Evolutionary conservation across 2,113 vertebrate species (phyloP).

Genomic region (Antigone vipio): DNA sequence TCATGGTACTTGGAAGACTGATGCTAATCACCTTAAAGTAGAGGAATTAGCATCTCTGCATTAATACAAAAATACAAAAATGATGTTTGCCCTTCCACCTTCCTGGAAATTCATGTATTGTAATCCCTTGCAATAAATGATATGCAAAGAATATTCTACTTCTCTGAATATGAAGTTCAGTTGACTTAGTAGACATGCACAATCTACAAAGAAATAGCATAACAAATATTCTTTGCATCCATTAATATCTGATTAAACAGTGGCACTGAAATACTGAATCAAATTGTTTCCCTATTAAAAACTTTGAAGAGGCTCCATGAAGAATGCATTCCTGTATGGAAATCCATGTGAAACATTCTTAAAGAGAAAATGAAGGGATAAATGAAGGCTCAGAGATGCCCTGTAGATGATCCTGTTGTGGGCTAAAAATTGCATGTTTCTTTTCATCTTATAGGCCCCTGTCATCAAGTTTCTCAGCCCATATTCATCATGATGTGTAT

Average conservation of each 20-base stretch:
- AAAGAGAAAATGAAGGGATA: neutral
- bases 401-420: neutral
- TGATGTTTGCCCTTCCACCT: neutral
- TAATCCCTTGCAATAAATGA: neutral
- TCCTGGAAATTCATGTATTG: neutral
- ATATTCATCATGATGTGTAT: neutral
- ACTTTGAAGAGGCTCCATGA: neutral
- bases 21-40: neutral
- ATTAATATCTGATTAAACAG: neutral
- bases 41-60: neutral
- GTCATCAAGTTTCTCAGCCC: neutral
- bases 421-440: neutral
- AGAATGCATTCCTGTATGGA: neutral
- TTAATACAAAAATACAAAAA: neutral
- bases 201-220: neutral
- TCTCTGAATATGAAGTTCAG: neutral
- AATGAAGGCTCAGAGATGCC: neutral
- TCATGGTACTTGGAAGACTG: neutral
- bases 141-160: neutral
- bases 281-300: neutral
- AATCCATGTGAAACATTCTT: neutral
- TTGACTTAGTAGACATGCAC: neutral
- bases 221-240: neutral
- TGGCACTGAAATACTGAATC: neutral
- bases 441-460: neutral